Evolutionary conservation across 2,888 invertebrate genomes (phyloP).

Genomic region (Criorhina ranunculi): DNA sequence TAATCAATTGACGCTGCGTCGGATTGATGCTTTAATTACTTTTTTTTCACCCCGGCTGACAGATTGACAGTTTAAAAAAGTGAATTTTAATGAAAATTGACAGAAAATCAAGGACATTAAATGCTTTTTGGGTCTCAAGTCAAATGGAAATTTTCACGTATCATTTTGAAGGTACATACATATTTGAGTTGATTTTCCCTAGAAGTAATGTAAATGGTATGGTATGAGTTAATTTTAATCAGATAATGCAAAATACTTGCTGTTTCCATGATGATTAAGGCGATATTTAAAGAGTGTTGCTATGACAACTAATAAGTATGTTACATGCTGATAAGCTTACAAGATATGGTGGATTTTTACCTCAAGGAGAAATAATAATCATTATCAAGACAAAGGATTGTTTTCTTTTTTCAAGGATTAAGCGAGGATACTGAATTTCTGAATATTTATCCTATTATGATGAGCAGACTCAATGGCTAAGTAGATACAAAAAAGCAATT

Average conservation of each 20-base stretch:
- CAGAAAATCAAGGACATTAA: conserved; percentile 10
- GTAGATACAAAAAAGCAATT: no score
- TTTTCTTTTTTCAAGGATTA: no score
- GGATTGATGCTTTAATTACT: conserved; percentile 22
- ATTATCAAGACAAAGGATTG: no score
- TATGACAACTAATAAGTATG: no score
- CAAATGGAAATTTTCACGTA: neutral
- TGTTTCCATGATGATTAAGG: no score
- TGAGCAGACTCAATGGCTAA: no score
- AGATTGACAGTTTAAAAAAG: conserved; percentile 25
- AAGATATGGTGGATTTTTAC: no score
- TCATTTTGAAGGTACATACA: neutral
- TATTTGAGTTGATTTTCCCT: neutral
- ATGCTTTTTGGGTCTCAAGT: conserved; percentile 1
- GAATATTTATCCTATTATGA: no score
- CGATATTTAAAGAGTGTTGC: no score
- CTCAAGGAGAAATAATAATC: no score
- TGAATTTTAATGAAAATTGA: neutral
- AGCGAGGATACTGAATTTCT: no score
- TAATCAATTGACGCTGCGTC: conserved; percentile 11
- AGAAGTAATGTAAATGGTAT: neutral
- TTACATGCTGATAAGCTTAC: no score
- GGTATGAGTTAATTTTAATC: neutral
- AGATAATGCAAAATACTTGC: neutral
- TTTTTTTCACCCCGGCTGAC: conserved; percentile 13